Conservation (phyloP, 2,113 vertebrate species). For the Deroptyus accipitrinus region DNA sequence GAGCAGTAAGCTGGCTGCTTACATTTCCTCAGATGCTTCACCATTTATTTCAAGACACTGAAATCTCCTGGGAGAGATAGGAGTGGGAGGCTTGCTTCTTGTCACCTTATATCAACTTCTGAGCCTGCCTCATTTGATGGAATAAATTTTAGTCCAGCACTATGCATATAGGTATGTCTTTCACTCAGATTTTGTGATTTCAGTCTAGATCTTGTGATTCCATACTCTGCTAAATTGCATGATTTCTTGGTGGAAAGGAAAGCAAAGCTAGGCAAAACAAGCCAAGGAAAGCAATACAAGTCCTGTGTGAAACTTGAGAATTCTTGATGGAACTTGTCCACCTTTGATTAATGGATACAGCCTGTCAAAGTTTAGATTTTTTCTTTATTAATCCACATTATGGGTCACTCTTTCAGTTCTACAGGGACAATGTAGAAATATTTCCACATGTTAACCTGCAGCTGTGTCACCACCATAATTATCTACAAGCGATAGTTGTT, state of each 20-base stretch:
- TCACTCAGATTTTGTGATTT: not conserved
- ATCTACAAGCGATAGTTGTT: not conserved
- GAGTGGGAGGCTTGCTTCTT: not conserved
- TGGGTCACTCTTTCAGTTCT: not conserved
- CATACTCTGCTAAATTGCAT: not conserved
- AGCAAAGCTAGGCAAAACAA: not conserved
- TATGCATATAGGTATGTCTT: accelerated
- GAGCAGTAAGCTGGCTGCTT: not conserved
- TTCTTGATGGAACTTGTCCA: not conserved
- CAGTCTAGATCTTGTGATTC: not conserved
- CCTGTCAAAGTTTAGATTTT: not conserved
- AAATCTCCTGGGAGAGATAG: not conserved
- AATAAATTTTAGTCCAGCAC: not conserved
- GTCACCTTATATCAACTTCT: not conserved
- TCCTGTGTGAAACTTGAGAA: not conserved
- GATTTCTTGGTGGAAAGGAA: not conserved
- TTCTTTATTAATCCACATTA: not conserved
- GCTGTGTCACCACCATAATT: not conserved
- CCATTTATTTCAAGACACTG: not conserved
- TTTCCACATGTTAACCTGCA: not conserved
- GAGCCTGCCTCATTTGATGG: not conserved
- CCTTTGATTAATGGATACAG: not conserved
- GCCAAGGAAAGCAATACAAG: not conserved
- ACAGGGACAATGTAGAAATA: not conserved
- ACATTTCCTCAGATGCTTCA: not conserved